Conservation (phyloP, 2,888 invertebrate species). For the Enchytraeus crypticus region DNA sequence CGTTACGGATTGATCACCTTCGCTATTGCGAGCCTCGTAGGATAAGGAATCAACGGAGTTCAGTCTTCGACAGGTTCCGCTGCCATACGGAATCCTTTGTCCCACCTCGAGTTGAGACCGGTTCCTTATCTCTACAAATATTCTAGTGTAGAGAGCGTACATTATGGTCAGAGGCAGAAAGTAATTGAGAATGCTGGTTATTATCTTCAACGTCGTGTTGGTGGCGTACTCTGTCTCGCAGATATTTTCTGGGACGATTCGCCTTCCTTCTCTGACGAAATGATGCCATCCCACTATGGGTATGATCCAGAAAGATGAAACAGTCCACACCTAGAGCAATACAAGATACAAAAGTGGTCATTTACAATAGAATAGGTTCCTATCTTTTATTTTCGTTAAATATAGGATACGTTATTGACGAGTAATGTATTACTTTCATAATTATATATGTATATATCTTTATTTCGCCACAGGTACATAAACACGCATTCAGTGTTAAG, state of each 20-base stretch:
- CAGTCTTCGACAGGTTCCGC: background rate
- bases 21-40: too few species aligned
- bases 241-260: constrained; percentile 39
- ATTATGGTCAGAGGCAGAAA: constrained; percentile 52
- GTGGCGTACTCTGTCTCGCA: constrained; percentile 54
- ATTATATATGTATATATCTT: too few species aligned
- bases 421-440: too few species aligned
- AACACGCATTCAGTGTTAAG: too few species aligned
- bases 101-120: constrained; percentile 47
- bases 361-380: too few species aligned
- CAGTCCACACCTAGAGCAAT: constrained; percentile 46
- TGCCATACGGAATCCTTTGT: background rate
- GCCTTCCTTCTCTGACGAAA: constrained; percentile 39
- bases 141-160: constrained; percentile 50
- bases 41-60: too few species aligned
- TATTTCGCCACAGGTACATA: too few species aligned
- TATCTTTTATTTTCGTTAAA: too few species aligned
- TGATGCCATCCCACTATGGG: constrained; percentile 52
- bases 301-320: constrained; percentile 51
- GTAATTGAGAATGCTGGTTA: constrained; percentile 53
- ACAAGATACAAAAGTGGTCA: too few species aligned
- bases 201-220: constrained; percentile 49
- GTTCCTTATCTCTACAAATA: constrained; percentile 51
- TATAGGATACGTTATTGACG: too few species aligned
- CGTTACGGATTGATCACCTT: too few species aligned